Evolutionary conservation across 2,113 vertebrate genomes (phyloP), one percentile per base, ranked within the genome.

Genomic region (Melanerpes formicivorus): DNA sequence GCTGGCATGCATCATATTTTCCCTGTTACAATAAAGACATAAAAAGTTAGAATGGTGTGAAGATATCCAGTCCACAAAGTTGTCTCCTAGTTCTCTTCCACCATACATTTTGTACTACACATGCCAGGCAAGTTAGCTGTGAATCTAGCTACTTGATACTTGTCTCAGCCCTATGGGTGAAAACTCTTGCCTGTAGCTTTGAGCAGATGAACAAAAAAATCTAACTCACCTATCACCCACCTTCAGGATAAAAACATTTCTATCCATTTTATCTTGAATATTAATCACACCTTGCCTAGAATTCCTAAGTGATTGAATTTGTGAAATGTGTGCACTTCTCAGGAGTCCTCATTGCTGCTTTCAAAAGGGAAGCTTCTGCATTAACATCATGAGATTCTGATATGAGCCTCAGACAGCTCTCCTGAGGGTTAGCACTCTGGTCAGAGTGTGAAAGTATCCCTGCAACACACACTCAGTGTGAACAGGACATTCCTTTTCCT

Each of bases 251-350:
- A 82, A 95, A 96, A 71, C 22, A 74, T 17, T 76, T 79, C 52
- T 89, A 83, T 54, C 78, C 46, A 87, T 80, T 92, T 92, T 70
- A 89, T 85, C 62, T 83, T 69, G 56, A 93, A 91, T 92, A 91
- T 80, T 80, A 80, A 95, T 80, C 72, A 60, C 12, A 54, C 58
- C 69, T 93, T 44, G 56, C 44, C 64, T 80, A 50, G 69, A 91
- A 95, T 83, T 89, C 64, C 69, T 56, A 84, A 90, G 56, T n/a
- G 72, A 85, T n/a, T 85, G 78, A 55, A 79, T 59, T 66, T 70
- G 64, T 66, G 59, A 92, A 81, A 81, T 6, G 11, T 18, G 16
- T 42, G 84, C 50, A 44, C 26, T 83, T 92, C 77, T 86, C 40
- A 30, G 23, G 90, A 87, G 67, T 37, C 42, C 54, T 80, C 60